Percentiles rank a stretch among this genome's conserved stretches.
These are phyloP conservation scores for Lutjanus argentimaculatus DNA, from an alignment of 2,797 vertebrate genomes.

Conservation along the genomic window DNA sequence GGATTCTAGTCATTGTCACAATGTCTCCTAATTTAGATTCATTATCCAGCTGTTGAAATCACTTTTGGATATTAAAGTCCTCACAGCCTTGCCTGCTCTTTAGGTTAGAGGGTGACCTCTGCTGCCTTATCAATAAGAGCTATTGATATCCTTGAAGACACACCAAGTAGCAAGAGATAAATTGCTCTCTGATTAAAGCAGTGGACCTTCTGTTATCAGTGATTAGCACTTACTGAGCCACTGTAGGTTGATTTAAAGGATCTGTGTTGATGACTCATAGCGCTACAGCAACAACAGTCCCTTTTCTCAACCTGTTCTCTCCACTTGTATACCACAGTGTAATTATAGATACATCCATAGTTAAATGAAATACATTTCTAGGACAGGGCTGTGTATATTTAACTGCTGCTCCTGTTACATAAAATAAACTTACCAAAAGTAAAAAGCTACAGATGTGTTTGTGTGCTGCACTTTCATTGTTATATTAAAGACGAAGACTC, in stretches of 20 bases:
- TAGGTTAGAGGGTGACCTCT: neutral
- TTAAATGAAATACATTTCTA: neutral
- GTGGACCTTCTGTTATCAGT: slow-evolving; percentile 1
- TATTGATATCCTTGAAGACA: slow-evolving; percentile 31
- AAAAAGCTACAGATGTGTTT: neutral
- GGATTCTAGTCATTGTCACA: neutral
- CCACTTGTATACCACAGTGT: no score
- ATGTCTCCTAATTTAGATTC: neutral
- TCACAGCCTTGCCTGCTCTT: neutral
- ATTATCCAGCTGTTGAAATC: neutral
- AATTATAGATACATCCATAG: neutral
- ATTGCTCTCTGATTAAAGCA: slow-evolving; percentile 33
- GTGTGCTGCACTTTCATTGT: neutral
- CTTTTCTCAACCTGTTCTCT: neutral
- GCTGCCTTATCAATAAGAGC: slow-evolving; percentile 6
- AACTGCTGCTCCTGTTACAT: neutral
- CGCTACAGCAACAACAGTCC: neutral
- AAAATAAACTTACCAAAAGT: neutral
- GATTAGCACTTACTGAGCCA: slow-evolving; percentile 29
- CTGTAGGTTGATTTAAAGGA: slow-evolving; percentile 15
- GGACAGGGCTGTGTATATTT: neutral
- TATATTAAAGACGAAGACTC: slow-evolving; percentile 32
- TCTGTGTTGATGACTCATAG: slow-evolving; percentile 10
- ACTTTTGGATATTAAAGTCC: neutral
- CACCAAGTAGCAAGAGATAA: slow-evolving; percentile 6